Conservation (phyloP, 30 jellyfish, hydroid and myxozoan genomes). For the Calvadosia cruxmelitensis region DNA sequence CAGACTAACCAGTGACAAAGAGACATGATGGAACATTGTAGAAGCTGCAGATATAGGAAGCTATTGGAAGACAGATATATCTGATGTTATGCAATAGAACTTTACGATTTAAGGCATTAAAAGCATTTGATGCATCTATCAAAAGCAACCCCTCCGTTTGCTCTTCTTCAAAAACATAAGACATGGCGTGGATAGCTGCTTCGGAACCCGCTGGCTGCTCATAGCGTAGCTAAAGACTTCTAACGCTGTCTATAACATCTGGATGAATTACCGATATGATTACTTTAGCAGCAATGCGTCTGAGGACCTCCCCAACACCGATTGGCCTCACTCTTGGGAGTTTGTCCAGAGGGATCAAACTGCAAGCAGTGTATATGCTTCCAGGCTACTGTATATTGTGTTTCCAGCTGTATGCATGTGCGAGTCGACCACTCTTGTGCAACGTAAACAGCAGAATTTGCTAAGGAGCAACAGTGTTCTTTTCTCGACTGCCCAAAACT, state of each 20-base stretch:
- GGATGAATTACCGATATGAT: background rate
- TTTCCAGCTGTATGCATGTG: no score
- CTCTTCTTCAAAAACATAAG: constrained; percentile 4
- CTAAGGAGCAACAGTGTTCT: no score
- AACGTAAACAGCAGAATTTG: no score
- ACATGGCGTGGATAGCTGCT: constrained; percentile 17
- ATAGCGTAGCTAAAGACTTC: constrained; percentile 18
- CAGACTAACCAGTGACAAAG: constrained; percentile 8
- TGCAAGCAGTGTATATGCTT: no score
- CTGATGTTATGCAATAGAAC: constrained; percentile 14
- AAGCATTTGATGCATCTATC: constrained; percentile 30
- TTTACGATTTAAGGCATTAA: constrained; percentile 10
- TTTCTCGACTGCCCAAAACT: no score
- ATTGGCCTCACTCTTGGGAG: no score
- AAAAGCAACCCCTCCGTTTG: constrained; percentile 3
- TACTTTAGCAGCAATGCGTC: constrained; percentile 4
- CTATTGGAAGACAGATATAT: constrained; percentile 11
- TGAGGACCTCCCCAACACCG: background rate
- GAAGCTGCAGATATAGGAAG: constrained; percentile 2
- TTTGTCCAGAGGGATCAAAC: no score
- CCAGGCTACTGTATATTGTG: no score
- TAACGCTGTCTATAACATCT: constrained; percentile 1
- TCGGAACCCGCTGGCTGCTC: constrained; percentile 27
- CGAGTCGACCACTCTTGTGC: no score
- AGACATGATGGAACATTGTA: constrained; percentile 5